Evolutionary conservation across 2,797 vertebrate genomes (phyloP), one percentile per base, ranked within the genome.

Genomic region (Podargus strigoides): DNA sequence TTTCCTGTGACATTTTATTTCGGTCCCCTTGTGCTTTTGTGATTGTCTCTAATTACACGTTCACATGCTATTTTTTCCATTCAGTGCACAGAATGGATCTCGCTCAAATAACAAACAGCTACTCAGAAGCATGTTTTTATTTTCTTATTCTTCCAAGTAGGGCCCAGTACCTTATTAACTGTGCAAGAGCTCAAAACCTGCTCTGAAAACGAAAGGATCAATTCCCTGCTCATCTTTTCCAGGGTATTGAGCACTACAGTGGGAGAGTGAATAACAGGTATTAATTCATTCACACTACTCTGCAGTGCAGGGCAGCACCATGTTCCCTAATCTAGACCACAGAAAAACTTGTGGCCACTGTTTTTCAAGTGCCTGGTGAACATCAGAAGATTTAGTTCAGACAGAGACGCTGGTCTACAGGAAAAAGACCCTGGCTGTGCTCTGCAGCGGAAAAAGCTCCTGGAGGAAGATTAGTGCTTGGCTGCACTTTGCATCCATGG

Each of bases 21-120:
- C 3, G 0, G 32, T 58, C 34, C 44, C n/a, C 60, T 77, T 76
- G 77, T 85, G 56, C 67, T 44, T 26, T 83, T 80, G 64, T 0
- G 5, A 93, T 79, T 80, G 78, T 83, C 86, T 92, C 66, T 96
- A 90, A 94, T 90, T 93, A 74, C 70, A 63, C 14, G 49, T 82
- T 90, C 56, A 42, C 30, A 50, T 27, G 56, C 22, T 85, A 67
- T 82, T 94, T 95, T 89, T 85, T 79, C 70, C 74, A 63, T 85
- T 93, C 50, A 46, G 12, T n/a, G 55, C 37, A 59, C 34, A 82
- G 77, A 93, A 94, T 12, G 83, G 92, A 74, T 70, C 59, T 90
- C 49, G 10, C 56, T 90, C 56, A 50, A 59, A 67, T 93, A 92
- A 69, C 27, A 88, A 78, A 17, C 63, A 91, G 34, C 59, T 77